phyloP scores from a whole-genome alignment of 1,140 invertebrate genomes.

The Pristionchus pacificus region DNA sequence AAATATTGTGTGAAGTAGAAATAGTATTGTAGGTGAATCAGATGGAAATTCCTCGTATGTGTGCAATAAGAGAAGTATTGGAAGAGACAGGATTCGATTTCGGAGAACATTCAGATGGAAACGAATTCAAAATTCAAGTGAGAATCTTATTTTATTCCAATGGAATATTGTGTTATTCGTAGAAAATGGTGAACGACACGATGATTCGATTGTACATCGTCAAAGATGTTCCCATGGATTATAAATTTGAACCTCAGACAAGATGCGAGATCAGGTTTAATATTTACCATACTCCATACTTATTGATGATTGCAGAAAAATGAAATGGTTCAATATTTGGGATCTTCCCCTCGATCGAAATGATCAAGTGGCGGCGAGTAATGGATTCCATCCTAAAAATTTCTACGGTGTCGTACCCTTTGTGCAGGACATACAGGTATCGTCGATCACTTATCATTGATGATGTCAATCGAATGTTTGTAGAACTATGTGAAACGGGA shows the following conservation, averaged over 20 bases:
- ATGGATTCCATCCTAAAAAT: constrained; percentile 15
- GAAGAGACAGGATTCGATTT: constrained; percentile 97
- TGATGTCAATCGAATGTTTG: background rate
- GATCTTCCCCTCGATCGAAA: constrained; percentile 22
- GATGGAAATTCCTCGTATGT: constrained; percentile 80
- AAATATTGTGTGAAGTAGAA: constrained; percentile 11
- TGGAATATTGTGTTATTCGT: too few relatives aligned
- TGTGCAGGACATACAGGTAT: constrained; percentile 28
- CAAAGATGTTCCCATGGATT: constrained; percentile 75
- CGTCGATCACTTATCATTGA: too few relatives aligned
- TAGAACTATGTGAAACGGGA: background rate
- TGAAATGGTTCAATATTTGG: constrained; percentile 30
- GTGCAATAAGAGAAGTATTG: constrained; percentile 76
- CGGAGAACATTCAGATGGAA: constrained; percentile 52
- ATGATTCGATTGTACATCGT: constrained; percentile 82
- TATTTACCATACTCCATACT: background rate
- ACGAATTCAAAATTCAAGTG: constrained; percentile 11
- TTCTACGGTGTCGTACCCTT: constrained; percentile 32
- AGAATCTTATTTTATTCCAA: background rate
- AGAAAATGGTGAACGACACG: constrained; percentile 82
- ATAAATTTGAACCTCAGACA: constrained; percentile 81
- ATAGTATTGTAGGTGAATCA: constrained; percentile 68
- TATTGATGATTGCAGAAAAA: constrained; percentile 21
- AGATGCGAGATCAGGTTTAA: constrained; percentile 79
- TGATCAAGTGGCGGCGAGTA: constrained; percentile 1